Percentiles rank a stretch among this genome's conserved stretches.
Conservation (phyloP, 1,140 invertebrate genomes). For the Zaprionus lachaisei region DNA sequence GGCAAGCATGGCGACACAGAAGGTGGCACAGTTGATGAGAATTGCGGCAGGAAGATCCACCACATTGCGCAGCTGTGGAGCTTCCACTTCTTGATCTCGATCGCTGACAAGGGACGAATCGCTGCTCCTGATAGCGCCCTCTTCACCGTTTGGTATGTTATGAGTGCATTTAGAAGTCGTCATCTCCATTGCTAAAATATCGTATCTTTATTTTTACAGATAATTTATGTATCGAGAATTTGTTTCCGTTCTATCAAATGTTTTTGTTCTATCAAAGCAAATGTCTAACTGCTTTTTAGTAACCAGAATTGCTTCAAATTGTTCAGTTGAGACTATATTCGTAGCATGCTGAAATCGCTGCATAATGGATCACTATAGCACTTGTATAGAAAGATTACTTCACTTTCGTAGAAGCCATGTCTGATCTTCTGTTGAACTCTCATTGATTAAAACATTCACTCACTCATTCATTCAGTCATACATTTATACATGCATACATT, state of each 20-base stretch:
- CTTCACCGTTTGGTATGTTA: neutral
- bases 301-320: neutral
- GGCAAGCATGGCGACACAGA: constrained; percentile 18
- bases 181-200: neutral
- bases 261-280: neutral
- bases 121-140: neutral
- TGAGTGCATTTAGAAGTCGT: neutral
- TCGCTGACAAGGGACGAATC: neutral
- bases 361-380: no score
- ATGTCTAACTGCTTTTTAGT: neutral
- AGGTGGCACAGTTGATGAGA: constrained; percentile 17
- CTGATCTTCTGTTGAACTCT: no score
- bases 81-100: neutral
- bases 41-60: constrained; percentile 11
- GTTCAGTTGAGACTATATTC: neutral
- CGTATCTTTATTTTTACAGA: neutral
- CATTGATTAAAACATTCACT: neutral
- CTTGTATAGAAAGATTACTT: no score
- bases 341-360: neutral
- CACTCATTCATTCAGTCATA: neutral
- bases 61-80: neutral
- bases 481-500: no score
- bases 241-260: neutral
- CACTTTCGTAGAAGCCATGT: neutral
- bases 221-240: neutral